Conservation (phyloP, 2,888 invertebrate species). For the Physocephala rufipes region DNA sequence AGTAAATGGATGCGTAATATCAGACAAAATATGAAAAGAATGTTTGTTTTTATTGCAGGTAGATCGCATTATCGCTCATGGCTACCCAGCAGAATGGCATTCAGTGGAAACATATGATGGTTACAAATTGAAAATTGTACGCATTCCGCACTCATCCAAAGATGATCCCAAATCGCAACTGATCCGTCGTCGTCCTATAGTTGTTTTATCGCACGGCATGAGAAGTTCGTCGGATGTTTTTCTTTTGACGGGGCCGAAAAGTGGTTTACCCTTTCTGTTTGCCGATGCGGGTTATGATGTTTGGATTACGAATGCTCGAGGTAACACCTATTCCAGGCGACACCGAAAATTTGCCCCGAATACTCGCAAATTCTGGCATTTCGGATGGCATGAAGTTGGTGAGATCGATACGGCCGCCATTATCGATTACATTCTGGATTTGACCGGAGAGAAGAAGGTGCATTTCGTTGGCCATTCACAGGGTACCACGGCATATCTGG, state of each 20-base stretch:
- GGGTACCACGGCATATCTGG: slow-evolving; percentile 47
- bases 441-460: slow-evolving; percentile 38
- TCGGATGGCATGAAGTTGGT: slow-evolving; percentile 88
- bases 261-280: slow-evolving; percentile 45
- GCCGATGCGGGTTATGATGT: slow-evolving; percentile 52
- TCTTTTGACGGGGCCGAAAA: slow-evolving; percentile 45
- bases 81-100: slow-evolving; percentile 74
- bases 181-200: slow-evolving; percentile 48
- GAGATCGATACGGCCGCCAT: slow-evolving; percentile 67
- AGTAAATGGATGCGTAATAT: too few species aligned
- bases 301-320: slow-evolving; percentile 51
- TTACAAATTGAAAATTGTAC: slow-evolving; percentile 46
- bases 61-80: slow-evolving; percentile 53
- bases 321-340: slow-evolving; percentile 46
- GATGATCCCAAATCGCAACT: slow-evolving; percentile 14
- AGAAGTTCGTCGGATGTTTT: slow-evolving; percentile 47
- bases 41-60: slow-evolving; percentile 4
- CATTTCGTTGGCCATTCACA: slow-evolving; percentile 52
- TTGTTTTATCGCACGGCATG: slow-evolving; percentile 67
- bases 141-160: slow-evolving; percentile 46
- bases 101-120: slow-evolving; percentile 45
- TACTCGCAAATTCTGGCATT: slow-evolving; percentile 45
- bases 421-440: slow-evolving; percentile 47
- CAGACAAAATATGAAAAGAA: too few species aligned
- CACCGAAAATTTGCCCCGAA: slow-evolving; percentile 53